phyloP scores from a whole-genome alignment of 1,140 invertebrate species.

The Drosophila willistoni region DNA sequence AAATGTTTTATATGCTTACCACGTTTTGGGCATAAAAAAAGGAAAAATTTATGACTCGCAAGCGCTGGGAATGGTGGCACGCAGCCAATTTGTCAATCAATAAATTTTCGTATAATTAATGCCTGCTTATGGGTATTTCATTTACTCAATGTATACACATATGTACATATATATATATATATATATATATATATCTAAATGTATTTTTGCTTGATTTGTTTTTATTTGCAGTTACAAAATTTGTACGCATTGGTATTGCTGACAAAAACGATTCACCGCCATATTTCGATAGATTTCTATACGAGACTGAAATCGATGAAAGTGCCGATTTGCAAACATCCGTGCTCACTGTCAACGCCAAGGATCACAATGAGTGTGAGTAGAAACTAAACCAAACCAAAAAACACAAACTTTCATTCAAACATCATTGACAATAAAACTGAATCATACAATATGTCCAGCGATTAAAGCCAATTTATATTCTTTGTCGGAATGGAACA shows the following conservation, averaged over 20 bases:
- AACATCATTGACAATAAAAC: slow-evolving; percentile 11
- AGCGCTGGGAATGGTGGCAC: slow-evolving; percentile 51
- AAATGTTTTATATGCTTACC: slow-evolving; percentile 60
- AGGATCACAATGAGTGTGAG: slow-evolving; percentile 88
- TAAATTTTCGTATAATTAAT: slow-evolving; percentile 79
- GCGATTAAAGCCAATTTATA: slow-evolving; percentile 46
- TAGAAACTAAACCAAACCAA: slow-evolving; percentile 28
- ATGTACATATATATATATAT: background rate
- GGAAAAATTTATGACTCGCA: slow-evolving; percentile 54
- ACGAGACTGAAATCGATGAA: slow-evolving; percentile 88
- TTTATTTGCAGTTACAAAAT: slow-evolving; percentile 84
- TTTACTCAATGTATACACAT: slow-evolving; percentile 46
- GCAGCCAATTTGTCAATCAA: slow-evolving; percentile 79
- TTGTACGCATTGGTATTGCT: slow-evolving; percentile 84
- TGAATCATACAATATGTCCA: slow-evolving; percentile 13
- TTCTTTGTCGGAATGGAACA: slow-evolving; percentile 18
- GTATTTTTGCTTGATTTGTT: slow-evolving; percentile 43
- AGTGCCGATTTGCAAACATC: slow-evolving; percentile 88
- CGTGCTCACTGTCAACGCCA: slow-evolving; percentile 88
- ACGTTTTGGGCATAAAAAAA: slow-evolving; percentile 69
- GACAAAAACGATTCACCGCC: slow-evolving; percentile 89
- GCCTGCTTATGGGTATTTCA: slow-evolving; percentile 76
- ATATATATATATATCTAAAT: slow-evolving; percentile 20
- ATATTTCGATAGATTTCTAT: slow-evolving; percentile 88
- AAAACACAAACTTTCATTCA: slow-evolving; percentile 5